Conservation (phyloP, 1,140 invertebrate genomes). For the Drosophila fuyamai region DNA sequence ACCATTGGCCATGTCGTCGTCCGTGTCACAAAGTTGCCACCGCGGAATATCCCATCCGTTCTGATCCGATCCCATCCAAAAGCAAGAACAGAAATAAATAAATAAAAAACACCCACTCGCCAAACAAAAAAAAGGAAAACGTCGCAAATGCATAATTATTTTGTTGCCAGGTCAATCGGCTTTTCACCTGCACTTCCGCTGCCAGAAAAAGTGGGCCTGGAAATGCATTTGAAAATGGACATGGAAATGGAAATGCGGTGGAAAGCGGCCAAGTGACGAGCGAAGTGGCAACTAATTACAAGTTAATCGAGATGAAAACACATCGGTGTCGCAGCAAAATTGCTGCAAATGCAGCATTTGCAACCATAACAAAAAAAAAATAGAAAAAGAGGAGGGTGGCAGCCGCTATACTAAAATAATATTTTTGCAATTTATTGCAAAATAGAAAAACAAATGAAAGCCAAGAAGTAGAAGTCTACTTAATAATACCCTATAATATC, state of each 20-base stretch:
- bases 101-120: too few relatives aligned
- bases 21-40: conserved; percentile 63
- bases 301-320: conserved; percentile 45
- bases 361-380: neutral
- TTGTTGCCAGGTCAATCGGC: conserved; percentile 1
- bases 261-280: neutral
- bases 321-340: neutral
- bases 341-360: neutral
- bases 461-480: neutral
- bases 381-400: neutral
- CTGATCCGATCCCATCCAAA: conserved; percentile 4
- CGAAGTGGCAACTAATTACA: conserved; percentile 24
- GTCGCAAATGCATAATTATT: neutral
- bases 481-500: neutral
- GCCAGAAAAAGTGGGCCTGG: neutral
- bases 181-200: conserved; percentile 28
- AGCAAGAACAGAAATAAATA: neutral
- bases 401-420: conserved; percentile 30
- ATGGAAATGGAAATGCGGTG: neutral
- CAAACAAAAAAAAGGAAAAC: neutral
- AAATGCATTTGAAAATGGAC: neutral
- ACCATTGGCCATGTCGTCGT: conserved; percentile 61
- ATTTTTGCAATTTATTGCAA: conserved; percentile 53
- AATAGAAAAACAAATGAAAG: conserved; percentile 20
- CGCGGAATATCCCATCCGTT: conserved; percentile 21